Percentiles rank a stretch among this genome's conserved stretches.
Evolutionary conservation across 1,140 invertebrate genomes (phyloP).

Genomic region (Contarinia nasturtii): DNA sequence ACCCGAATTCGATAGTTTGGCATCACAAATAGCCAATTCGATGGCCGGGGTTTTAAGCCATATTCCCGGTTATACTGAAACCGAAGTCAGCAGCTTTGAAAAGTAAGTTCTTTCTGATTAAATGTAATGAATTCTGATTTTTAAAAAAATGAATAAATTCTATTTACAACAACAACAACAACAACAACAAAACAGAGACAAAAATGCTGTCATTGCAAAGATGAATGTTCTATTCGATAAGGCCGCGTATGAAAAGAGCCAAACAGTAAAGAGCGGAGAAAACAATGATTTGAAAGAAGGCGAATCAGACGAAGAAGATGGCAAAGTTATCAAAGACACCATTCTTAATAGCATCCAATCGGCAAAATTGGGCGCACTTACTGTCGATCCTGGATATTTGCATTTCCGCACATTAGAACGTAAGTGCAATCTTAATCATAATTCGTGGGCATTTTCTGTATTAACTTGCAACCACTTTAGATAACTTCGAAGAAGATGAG

Average conservation of each 20-base stretch:
- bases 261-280: constrained; percentile 26
- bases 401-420: constrained; percentile 42
- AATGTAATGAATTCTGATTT: neutral
- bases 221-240: constrained; percentile 48
- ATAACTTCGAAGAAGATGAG: constrained; percentile 11
- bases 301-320: constrained; percentile 18
- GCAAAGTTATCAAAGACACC: constrained; percentile 30
- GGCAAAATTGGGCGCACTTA: constrained; percentile 55
- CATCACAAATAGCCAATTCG: constrained; percentile 40
- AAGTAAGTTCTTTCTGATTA: constrained; percentile 32
- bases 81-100: constrained; percentile 47
- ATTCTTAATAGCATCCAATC: constrained; percentile 45
- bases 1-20: constrained; percentile 51
- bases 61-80: constrained; percentile 50
- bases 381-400: constrained; percentile 56
- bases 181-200: constrained; percentile 26
- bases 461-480: neutral
- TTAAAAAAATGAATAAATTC: neutral
- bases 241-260: constrained; percentile 33
- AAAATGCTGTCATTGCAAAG: constrained; percentile 37
- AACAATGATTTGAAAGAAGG: constrained; percentile 22
- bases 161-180: neutral
- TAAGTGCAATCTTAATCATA: constrained; percentile 27
- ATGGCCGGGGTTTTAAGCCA: constrained; percentile 39
- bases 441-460: neutral